Conservation (phyloP, 1,140 invertebrate genomes). For the Zaprionus kolodkinae region DNA sequence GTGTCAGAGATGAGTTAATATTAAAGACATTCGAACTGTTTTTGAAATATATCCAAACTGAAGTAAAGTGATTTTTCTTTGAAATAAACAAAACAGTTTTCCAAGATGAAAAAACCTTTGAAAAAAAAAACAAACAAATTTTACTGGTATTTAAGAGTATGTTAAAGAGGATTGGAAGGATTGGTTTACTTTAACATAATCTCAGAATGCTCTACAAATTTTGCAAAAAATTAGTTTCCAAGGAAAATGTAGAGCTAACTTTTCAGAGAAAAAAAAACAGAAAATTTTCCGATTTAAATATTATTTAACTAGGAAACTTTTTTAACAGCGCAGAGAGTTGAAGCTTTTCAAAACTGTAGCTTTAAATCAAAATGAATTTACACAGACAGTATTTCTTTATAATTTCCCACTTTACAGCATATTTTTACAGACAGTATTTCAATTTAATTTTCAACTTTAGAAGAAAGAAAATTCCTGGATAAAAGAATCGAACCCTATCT, state of each 20-base stretch:
- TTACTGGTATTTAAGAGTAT: background rate
- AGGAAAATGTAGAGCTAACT: background rate
- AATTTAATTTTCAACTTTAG: background rate
- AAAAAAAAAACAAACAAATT: background rate
- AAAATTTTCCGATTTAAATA: background rate
- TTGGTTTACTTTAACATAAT: too few species aligned
- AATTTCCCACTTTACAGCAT: too few species aligned
- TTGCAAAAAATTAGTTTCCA: too few species aligned
- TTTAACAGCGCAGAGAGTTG: background rate
- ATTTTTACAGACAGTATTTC: background rate
- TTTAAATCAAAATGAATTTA: background rate
- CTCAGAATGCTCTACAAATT: too few species aligned
- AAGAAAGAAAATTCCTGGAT: background rate
- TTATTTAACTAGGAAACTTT: background rate
- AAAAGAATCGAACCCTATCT: too few species aligned
- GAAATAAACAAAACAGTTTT: background rate
- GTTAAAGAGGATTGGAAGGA: background rate
- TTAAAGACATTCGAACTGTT: background rate
- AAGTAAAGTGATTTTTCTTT: background rate
- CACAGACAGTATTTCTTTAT: background rate
- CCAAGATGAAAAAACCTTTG: background rate
- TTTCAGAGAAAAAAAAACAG: background rate
- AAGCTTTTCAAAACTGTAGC: background rate
- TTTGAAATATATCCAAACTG: background rate
- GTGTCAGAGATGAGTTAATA: background rate